A percentile compares a stretch with the other conserved stretches of the same genome.
Evolutionary conservation across 92 coral and sea anemone species (phyloP).

Genomic region (Phymanthus crucifer): DNA sequence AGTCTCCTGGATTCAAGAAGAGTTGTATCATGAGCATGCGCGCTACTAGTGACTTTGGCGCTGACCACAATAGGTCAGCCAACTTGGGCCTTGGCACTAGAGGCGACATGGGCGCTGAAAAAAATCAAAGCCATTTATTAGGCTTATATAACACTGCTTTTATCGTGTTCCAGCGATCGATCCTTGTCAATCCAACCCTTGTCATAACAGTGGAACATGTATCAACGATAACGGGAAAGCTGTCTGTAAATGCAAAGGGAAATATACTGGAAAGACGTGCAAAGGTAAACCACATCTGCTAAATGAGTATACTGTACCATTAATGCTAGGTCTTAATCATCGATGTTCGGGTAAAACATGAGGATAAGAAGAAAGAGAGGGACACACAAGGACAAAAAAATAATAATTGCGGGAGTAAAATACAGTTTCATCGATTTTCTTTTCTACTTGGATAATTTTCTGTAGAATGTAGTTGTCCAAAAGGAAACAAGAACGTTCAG

Average conservation of each 20-base stretch:
- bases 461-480: conserved; percentile 73
- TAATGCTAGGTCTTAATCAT: no score
- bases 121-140: background rate
- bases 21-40: no score
- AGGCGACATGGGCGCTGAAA: background rate
- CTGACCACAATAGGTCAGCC: no score
- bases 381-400: background rate
- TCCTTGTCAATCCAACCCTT: conserved; percentile 76
- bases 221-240: conserved; percentile 80
- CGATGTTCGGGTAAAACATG: no score
- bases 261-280: conserved; percentile 78
- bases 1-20: no score
- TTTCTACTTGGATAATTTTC: conserved; percentile 1
- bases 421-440: no score
- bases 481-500: conserved; percentile 48
- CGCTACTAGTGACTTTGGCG: no score
- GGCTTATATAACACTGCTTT: background rate
- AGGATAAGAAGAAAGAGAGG: background rate
- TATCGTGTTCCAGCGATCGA: conserved; percentile 55
- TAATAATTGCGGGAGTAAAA: background rate
- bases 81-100: no score
- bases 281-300: conserved; percentile 46
- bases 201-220: conserved; percentile 88
- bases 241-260: conserved; percentile 86
- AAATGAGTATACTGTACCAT: no score